Conservation (phyloP, 2,797 vertebrate genomes). For the Odontamblyopus lacepedii region DNA sequence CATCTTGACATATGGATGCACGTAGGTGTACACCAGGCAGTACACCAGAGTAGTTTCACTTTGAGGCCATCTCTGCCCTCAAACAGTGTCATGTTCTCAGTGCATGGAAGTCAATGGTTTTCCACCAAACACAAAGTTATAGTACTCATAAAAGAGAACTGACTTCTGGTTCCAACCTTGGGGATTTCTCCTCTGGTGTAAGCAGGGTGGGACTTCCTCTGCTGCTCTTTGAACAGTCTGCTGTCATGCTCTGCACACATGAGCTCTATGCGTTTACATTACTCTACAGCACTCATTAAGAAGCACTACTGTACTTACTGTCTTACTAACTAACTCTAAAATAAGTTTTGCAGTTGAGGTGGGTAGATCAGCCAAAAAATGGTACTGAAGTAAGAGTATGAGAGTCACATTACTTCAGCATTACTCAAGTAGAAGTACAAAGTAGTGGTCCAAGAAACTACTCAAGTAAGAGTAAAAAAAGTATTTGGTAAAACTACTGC, state of each 20-base stretch:
- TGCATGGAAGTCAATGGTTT: not conserved
- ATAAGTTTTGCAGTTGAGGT: too few relatives aligned
- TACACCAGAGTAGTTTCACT: not conserved
- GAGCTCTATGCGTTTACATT: not conserved
- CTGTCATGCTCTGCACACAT: not conserved
- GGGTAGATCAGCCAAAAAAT: too few relatives aligned
- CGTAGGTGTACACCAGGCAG: not conserved
- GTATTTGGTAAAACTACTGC: too few relatives aligned
- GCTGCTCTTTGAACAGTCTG: not conserved
- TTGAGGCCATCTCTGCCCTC: not conserved
- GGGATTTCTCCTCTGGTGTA: slow-evolving; percentile 23
- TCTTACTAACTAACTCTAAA: too few relatives aligned
- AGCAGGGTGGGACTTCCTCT: slow-evolving; percentile 53
- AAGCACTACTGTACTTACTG: not conserved
- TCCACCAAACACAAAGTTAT: slow-evolving; percentile 11
- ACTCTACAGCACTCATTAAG: not conserved
- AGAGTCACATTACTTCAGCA: too few relatives aligned
- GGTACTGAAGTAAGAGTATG: too few relatives aligned
- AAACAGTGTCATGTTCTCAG: not conserved
- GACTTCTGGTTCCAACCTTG: not conserved
- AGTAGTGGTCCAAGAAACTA: too few relatives aligned
- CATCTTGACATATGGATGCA: not conserved
- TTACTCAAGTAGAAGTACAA: too few relatives aligned
- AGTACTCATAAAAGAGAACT: slow-evolving; percentile 25
- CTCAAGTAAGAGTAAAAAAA: too few relatives aligned